Percentiles rank a stretch among this genome's conserved stretches.
phyloP scores from a whole-genome alignment of 2,797 vertebrate species.

The Nyctalus aviator region DNA sequence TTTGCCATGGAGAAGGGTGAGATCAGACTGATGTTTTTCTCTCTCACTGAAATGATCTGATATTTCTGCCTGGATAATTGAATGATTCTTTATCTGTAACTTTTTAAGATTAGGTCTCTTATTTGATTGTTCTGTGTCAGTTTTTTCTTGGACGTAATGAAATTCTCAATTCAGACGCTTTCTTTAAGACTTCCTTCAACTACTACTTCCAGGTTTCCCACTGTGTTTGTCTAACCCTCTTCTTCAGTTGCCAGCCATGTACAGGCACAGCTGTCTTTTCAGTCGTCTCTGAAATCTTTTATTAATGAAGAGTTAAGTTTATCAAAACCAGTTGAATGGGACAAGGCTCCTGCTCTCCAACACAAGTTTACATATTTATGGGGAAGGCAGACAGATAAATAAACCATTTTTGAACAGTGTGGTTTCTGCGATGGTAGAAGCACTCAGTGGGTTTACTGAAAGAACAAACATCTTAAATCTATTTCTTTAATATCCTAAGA shows the following conservation, averaged over 20 bases:
- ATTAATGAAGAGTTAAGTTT: constrained; percentile 1
- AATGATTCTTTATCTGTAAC: not conserved
- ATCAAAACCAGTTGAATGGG: not conserved
- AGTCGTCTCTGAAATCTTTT: not conserved
- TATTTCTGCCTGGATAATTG: not conserved
- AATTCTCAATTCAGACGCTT: not conserved
- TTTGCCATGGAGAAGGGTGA: not conserved
- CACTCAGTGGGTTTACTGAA: not conserved
- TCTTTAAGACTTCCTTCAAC: not conserved
- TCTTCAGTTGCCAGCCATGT: not conserved
- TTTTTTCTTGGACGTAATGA: not conserved
- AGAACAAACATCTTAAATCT: not conserved
- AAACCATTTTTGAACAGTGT: not conserved
- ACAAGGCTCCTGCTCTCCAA: not conserved
- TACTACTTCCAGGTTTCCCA: not conserved
- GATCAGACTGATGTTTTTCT: not conserved
- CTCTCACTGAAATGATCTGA: not conserved
- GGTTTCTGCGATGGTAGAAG: not conserved
- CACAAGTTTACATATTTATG: not conserved
- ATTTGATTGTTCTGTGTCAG: not conserved
- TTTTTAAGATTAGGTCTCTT: not conserved
- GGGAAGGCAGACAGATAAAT: not conserved
- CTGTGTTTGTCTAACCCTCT: not conserved
- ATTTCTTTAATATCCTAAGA: not conserved
- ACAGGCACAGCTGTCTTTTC: not conserved